These are phyloP conservation scores for Ptychadena robeensis DNA, from an alignment of 2,797 vertebrate genomes.

Conservation along the genomic window DNA sequence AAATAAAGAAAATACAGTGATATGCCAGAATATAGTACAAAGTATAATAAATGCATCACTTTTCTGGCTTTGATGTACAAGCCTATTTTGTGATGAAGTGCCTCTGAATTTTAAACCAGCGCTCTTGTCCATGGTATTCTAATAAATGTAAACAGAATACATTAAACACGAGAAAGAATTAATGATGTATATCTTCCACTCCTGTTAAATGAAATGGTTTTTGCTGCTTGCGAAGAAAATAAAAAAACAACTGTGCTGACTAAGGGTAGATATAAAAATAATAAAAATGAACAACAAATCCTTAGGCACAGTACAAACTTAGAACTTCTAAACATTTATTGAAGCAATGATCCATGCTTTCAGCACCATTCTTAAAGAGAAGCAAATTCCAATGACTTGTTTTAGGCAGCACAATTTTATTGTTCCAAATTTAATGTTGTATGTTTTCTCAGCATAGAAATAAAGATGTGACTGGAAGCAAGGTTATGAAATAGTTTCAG, in stretches of 20 bases:
- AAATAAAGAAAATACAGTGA: neutral
- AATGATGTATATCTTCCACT: conserved; percentile 28
- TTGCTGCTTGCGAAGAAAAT: conserved; percentile 12
- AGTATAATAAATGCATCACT: neutral
- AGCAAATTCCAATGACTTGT: conserved; percentile 26
- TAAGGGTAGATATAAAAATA: conserved; percentile 36
- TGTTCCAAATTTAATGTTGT: conserved; percentile 17
- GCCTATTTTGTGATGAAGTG: neutral
- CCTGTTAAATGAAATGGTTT: conserved; percentile 13
- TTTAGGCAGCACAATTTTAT: conserved; percentile 23
- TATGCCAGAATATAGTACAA: neutral
- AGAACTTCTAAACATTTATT: conserved; percentile 33
- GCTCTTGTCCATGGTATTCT: neutral
- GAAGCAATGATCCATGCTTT: conserved; percentile 56
- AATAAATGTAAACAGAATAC: conserved; percentile 16
- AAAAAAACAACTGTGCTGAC: conserved; percentile 18
- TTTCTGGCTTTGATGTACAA: neutral
- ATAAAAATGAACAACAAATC: conserved; percentile 50
- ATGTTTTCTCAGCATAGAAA: conserved; percentile 13
- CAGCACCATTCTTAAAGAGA: conserved; percentile 25
- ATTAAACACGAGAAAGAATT: conserved; percentile 13
- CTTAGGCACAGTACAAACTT: conserved; percentile 38
- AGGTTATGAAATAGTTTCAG: conserved; percentile 1
- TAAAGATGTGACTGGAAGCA: conserved; percentile 1
- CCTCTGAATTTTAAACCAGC: neutral